Base-by-base conservation (phyloP, 2,113 vertebrate genomes). In the Sapajus apella region DNA sequence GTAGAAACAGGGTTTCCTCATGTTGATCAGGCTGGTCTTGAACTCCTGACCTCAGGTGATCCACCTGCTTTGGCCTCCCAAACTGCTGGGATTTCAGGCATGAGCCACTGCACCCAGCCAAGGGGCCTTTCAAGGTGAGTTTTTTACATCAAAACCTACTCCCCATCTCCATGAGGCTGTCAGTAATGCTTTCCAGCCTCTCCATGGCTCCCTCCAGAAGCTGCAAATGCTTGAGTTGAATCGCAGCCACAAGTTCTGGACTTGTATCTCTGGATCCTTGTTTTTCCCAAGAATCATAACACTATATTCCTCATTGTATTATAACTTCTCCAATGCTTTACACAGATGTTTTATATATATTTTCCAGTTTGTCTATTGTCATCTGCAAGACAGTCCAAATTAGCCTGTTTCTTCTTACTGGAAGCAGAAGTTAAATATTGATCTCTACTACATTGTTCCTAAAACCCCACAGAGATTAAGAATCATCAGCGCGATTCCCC, bases 391-490 rank as follows among this genome's bases (percentile, higher is more conserved):
- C 5, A 90, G 12, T 64, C 64, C 61, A 75, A 45, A 73, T 91
- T 70, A 94, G 79, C 55, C 56, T 47, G 18, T 61, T 94, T 3
- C 16, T 43, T 94, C 23, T 91, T 85, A 79, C 47, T 76, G 35
- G 30, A 55, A 73, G 17, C 50, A 14, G 50, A 94, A 76, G 30
- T 79, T 93, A 83, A 91, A 52, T 56, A 25, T 25, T 37, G n/a
- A 80, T 40, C 27, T 68, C 76, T 50, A n/a, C 18, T 72, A 23
- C 45, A n/a, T 61, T 70, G 79, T 95, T 50, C 72, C 68, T 87
- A 89, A 77, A 61, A 30, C 2, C 4, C 21, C 32, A 14, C 4
- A 52, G 35, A 83, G 75, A 75, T 55, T 4, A 58, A 20, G 3
- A 3, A 79, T 70, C 17, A 5, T 73, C 17, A 40, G 27, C 16